Conservation (phyloP, 2,797 vertebrate species). For the Halcyon smyrnensis region DNA sequence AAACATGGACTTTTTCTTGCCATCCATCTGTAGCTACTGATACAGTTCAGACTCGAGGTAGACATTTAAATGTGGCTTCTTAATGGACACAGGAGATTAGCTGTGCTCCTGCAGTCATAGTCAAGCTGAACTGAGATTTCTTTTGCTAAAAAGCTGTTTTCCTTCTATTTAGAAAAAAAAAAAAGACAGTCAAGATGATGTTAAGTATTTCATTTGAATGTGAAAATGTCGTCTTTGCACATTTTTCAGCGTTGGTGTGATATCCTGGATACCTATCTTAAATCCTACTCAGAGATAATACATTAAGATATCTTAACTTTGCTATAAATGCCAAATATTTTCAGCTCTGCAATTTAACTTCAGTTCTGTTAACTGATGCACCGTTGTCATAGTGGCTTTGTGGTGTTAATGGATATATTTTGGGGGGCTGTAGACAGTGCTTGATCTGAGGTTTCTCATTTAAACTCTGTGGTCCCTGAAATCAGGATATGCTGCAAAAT, state of each 20-base stretch:
- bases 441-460: not conserved
- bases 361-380: not conserved
- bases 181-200: conserved; percentile 12
- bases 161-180: not conserved
- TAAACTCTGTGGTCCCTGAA: not conserved
- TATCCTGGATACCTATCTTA: conserved; percentile 58
- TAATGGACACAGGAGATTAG: not conserved
- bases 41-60: not conserved
- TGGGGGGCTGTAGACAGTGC: not conserved
- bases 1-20: not conserved
- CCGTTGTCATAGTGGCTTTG: not conserved
- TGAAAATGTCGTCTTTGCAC: conserved; percentile 21
- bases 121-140: not conserved
- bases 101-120: not conserved
- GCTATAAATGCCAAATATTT: conserved; percentile 50
- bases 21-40: not conserved
- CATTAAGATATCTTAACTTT: conserved; percentile 2
- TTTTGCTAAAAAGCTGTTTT: not conserved
- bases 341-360: conserved; percentile 24
- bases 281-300: conserved; percentile 20
- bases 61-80: not conserved
- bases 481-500: not conserved
- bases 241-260: conserved; percentile 36
- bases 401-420: not conserved
- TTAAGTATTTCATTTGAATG: conserved; percentile 32